Base-by-base conservation (phyloP, 2,797 vertebrate species). In the Centropyge bicolor region DNA sequence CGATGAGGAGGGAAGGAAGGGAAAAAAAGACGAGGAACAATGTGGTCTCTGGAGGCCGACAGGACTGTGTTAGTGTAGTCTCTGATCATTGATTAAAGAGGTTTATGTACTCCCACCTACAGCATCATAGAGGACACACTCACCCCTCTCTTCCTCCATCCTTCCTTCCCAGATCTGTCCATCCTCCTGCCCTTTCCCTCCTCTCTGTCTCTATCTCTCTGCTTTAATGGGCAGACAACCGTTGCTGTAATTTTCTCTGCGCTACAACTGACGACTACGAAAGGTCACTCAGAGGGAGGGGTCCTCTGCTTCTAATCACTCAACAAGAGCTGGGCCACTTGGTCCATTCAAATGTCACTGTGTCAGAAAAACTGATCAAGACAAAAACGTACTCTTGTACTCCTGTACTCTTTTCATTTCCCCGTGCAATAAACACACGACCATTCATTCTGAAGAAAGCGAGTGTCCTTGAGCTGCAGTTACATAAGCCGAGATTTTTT, bases 61-160 rank as follows among this genome's bases (percentile, higher is more conserved):
- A 75, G 82, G 86, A 89, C 62, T 49, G 62, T 78, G 78, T 87
- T 80, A 87, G 81, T 82, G 74, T 78, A 83, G 88, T 78, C 54
- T 87, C 80, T 91, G 90, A 93, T 94, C 91, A 92, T 89, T 95
- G 93, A 95, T 95, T 94, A 94, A 91, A 93, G 82, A 87, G 83
- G 74, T 92, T 86, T 86, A 90, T 92, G 84, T 91, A 92, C 91
- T 89, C 86, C 84, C 88, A 85, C 85, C 88, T 83, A 89, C 79
- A 82, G 85, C 70, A 76, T 67, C n/a, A 24, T 79, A 82, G 88
- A 92, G 86, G 88, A 93, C 78, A 86, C 35, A 22, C 43, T 85
- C 77, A 83, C 85, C 80, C 59, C 59, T 72, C 61, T 64, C 71
- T 16, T 22, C 35, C 48, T 61, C 64, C 24, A 56, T 49, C 38